Base-by-base conservation (phyloP, 2,113 vertebrate genomes). In the Arenaria interpres region DNA sequence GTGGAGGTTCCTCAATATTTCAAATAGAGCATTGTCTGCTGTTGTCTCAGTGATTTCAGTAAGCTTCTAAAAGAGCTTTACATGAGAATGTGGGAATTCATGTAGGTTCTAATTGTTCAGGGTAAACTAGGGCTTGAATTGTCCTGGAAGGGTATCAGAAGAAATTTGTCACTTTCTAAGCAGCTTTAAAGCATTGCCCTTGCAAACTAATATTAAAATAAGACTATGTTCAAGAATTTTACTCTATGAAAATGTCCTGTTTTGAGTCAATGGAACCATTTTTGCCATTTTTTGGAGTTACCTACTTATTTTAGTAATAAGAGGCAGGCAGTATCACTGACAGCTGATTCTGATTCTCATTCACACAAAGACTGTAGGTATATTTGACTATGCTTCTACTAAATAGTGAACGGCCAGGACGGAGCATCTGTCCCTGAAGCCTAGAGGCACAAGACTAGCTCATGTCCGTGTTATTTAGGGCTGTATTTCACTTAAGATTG, bases 321-420 rank as follows among this genome's bases (percentile, higher is more conserved):
- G 37, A 68, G 15, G 39, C 33, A 39, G 43, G 19, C 22, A n/a
- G 15, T 46, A 35, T 64, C 15, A 10, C 30, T 20, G 39, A 12
- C 12, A 63, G 18, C 20, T 63, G 18, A 46, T 24, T 46, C 39
- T 68, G 39, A 30, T 79, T 82, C 62, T 85, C 39, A 24, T 39
- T 68, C 74, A 46, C 25, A 27, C 0, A 0, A 68, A 43, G 23
- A 54, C 14, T 1, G 0, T 4, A 74, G 32, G 15, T 4, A 14
- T 35, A 19, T 39, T 88, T 74, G 57, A 19, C 27, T 60, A 2
- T 53, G 20, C 7, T 18, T 66, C 33, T 77, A 9, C 39, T 59
- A 24, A 68, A 35, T 5, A 62, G 35, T 4, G 62, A 51, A 21
- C 28, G 19, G 24, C 23, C 66, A 46, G 35, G 37, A 60, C 9